Evolutionary conservation across 2,113 vertebrate species (phyloP).

Genomic region (Rhodinocichla rosea): DNA sequence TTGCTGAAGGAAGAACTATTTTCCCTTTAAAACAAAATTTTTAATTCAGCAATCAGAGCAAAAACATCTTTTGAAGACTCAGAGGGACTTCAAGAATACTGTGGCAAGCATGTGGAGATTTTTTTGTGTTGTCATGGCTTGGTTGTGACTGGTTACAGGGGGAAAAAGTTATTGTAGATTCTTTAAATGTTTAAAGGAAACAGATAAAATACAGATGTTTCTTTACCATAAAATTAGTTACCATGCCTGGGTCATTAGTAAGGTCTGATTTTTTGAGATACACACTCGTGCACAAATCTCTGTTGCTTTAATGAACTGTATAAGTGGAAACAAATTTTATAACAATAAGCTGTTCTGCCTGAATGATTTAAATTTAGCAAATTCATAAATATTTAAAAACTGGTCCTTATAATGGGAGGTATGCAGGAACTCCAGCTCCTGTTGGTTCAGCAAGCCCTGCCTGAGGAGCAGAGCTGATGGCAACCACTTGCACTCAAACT

Average conservation of each 20-base stretch:
- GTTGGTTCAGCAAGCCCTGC: neutral
- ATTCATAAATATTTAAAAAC: constrained; percentile 35
- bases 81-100: neutral
- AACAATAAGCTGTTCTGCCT: neutral
- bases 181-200: neutral
- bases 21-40: neutral
- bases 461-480: neutral
- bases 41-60: neutral
- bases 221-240: constrained; percentile 31
- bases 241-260: neutral
- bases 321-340: constrained; percentile 40
- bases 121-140: neutral
- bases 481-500: neutral
- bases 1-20: neutral
- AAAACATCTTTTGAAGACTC: neutral
- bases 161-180: neutral
- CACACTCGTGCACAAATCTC: neutral
- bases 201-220: constrained; percentile 39
- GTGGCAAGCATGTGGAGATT: neutral
- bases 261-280: neutral
- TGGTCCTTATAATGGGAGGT: neutral
- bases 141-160: neutral
- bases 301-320: constrained; percentile 18
- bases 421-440: neutral
- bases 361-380: neutral